Evolutionary conservation across 2,797 vertebrate species (phyloP).

Genomic region (Paedocypris micromegethes): DNA sequence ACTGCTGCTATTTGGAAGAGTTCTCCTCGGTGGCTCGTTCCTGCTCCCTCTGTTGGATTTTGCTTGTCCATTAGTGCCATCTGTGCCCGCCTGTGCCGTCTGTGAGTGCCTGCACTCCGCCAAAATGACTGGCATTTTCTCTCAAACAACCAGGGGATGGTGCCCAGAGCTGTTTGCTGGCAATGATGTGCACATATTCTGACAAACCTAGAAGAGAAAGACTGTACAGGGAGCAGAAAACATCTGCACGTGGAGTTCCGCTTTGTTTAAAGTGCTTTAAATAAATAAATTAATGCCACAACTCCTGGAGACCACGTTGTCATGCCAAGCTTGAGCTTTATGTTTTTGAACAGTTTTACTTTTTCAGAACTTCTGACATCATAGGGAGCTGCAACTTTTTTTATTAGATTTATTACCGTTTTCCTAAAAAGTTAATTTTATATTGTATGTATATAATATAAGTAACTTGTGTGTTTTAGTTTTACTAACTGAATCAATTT

Average conservation of each 20-base stretch:
- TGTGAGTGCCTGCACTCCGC: constrained; percentile 83
- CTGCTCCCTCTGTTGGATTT: constrained; percentile 91
- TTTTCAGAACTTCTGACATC: constrained; percentile 51
- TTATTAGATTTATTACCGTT: too few species aligned
- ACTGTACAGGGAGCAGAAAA: constrained; percentile 55
- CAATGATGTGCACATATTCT: constrained; percentile 73
- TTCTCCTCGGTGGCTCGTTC: constrained; percentile 80
- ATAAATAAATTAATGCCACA: constrained; percentile 33
- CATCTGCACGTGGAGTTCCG: constrained; percentile 66
- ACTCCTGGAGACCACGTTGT: constrained; percentile 38
- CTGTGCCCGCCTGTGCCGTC: constrained; percentile 95
- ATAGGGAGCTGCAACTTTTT: constrained; percentile 6
- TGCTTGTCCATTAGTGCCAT: constrained; percentile 99
- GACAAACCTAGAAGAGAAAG: constrained; percentile 50
- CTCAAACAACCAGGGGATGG: constrained; percentile 76
- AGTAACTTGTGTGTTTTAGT: too few species aligned
- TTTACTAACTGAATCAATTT: too few species aligned
- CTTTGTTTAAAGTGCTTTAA: constrained; percentile 41
- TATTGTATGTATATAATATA: too few species aligned
- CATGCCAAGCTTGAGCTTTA: constrained; percentile 49
- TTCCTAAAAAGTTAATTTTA: too few species aligned
- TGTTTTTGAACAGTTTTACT: constrained; percentile 42
- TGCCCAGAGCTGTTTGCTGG: constrained; percentile 71
- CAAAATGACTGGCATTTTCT: constrained; percentile 96
- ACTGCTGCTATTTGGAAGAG: constrained; percentile 90